Percentiles rank a stretch among this genome's conserved stretches.
Conservation (phyloP, 2,797 vertebrate genomes). For the Melanotaenia nigrans region DNA sequence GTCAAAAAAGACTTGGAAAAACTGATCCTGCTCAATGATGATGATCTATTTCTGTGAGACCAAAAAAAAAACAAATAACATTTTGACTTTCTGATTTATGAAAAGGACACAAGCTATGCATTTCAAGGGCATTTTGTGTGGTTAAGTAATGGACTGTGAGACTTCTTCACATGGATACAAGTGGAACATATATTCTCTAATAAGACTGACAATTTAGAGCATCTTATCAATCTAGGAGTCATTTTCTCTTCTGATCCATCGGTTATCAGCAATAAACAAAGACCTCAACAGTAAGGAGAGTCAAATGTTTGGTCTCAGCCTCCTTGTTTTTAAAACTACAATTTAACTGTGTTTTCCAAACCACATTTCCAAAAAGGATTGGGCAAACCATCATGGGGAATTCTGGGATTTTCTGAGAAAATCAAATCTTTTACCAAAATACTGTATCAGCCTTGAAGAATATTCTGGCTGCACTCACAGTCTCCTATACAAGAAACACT, state of each 20-base stretch:
- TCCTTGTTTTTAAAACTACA: background rate
- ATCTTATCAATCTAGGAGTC: constrained; percentile 21
- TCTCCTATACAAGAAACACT: background rate
- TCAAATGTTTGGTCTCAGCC: constrained; percentile 21
- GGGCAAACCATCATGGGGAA: background rate
- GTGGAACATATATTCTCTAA: constrained; percentile 13
- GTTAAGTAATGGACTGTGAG: constrained; percentile 2
- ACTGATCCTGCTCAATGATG: constrained; percentile 44
- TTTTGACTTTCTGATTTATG: constrained; percentile 2
- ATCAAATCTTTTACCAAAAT: background rate
- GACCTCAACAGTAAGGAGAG: constrained; percentile 28
- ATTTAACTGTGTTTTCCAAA: background rate
- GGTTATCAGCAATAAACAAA: constrained; percentile 54
- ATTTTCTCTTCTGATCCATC: constrained; percentile 27
- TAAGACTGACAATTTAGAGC: constrained; percentile 22
- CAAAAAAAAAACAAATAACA: background rate
- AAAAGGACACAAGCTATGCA: constrained; percentile 16
- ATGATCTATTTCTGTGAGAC: constrained; percentile 57
- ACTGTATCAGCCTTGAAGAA: background rate
- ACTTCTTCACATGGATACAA: background rate
- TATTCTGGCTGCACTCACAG: background rate
- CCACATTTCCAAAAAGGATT: background rate
- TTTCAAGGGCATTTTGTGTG: constrained; percentile 16
- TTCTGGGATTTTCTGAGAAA: background rate
- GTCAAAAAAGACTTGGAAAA: constrained; percentile 74